Base-by-base conservation (phyloP, 1,140 invertebrate genomes). In the Eurosta solidaginis region DNA sequence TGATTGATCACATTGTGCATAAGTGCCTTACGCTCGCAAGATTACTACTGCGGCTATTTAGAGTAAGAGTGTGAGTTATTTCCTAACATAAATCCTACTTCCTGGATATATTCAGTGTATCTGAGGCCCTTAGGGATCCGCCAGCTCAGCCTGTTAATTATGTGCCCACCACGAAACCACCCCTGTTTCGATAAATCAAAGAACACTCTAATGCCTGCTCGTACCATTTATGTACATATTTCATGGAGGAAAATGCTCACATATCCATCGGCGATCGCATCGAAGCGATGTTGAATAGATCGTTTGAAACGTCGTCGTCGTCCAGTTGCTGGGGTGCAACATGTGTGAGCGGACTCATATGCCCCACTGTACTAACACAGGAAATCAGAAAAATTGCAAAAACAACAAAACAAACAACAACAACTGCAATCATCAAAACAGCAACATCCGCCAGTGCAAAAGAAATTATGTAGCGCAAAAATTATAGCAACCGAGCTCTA, bases 361-460 rank as follows among this genome's bases (percentile, higher is more conserved):
- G 59, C 59, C 33, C 59, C 59, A 20, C 29, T 68, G 22, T 68
- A 68, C 0, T 33, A n/a, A 68, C 50, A 54, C 59, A 68, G 59
- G 59, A 68, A 68, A 68, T 68, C 59, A 68, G 27, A 29, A 33
- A 68, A 68, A 68, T 68, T 68, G 59, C 59, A 68, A 68, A 29
- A 68, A 68, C n/a, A 42, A 6, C 33, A 68, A 20, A 63, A 63
- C 25, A 36, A 59, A 49, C 45, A 49, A 49, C 45, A 49, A 17
- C 14, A 25, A 54, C 50, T 25, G 20, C 54, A 29, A 33, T 68
- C 33, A 68, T 68, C 33, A 22, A 68, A 68, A 68, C n/a, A 22
- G 33, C 59, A 20, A 68, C 59, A 68, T 68, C 59, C 59, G 59
- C 59, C 33, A 68, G 2, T 68, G 59, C 59, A 68, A 68, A 68